Base-by-base conservation (phyloP, 2,797 vertebrate genomes). In the Hozukius guyotensis region DNA sequence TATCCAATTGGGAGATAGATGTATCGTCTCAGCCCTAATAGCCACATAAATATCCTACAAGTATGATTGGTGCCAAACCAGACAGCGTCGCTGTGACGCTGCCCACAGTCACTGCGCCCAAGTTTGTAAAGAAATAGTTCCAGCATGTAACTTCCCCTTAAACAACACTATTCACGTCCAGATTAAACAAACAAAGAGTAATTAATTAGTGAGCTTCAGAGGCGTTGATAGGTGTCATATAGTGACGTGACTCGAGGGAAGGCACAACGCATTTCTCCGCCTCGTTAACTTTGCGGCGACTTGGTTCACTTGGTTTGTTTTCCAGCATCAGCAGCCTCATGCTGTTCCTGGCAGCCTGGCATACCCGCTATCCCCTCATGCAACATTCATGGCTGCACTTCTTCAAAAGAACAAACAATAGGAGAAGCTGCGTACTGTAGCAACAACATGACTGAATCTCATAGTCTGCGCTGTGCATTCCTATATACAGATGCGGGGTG, bases 301-400 rank as follows among this genome's bases (percentile, higher is more conserved):
- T 32, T 27, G 68, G 69, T 65, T 75, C 66, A 69, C 18, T 42
- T 3, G 31, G 61, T 72, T 80, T 83, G 77, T 69, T 84, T 32
- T n/a, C 24, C 61, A 34, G 77, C 56, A 53, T 78, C 80, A 24
- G 62, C 53, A 53, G 49, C 59, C n/a, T 72, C 31, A 25, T 1
- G 8, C 59, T 73, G 78, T 46, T 52, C 34, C 59, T 62, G 38
- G 68, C 59, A 55, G 52, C 12, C 65, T 18, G 6, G 0, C 24
- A 1, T 29, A 29, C 14, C 32, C 22, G 14, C 29, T 18, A n/a
- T 72, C 52, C 4, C 84, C 84, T 86, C 89, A 84, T 82, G 18
- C 71, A 88, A 75, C 72, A 87, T 87, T 90, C 62, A 86, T 86
- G 24, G 16, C 78, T 38, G 64, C 4, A 16, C 46, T 59, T 85